These are phyloP conservation scores for Clarias macrocephalus DNA, from an alignment of 2,113 vertebrate genomes.

Conservation along the genomic window DNA sequence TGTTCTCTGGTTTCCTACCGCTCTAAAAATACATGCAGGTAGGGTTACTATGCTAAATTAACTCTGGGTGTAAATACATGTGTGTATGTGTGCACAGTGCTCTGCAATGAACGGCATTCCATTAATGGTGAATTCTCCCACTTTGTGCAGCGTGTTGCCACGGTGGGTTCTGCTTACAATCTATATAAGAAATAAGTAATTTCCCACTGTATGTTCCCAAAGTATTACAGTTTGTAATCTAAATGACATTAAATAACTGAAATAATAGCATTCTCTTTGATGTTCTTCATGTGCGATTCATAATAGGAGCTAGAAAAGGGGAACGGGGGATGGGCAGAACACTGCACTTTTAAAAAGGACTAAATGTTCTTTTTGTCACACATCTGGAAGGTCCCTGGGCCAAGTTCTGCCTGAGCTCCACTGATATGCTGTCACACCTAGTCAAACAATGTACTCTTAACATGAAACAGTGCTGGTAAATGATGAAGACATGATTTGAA, in stretches of 20 bases:
- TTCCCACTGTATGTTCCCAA: background rate
- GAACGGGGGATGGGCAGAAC: background rate
- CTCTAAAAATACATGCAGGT: background rate
- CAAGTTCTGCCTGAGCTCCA: background rate
- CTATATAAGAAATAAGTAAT: background rate
- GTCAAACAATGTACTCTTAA: background rate
- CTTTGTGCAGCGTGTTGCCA: background rate
- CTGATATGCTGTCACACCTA: background rate
- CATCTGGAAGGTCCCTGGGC: background rate
- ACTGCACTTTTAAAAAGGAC: background rate
- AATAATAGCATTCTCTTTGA: background rate
- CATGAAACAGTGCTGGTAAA: background rate
- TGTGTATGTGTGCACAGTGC: background rate
- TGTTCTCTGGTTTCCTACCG: background rate
- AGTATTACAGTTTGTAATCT: background rate
- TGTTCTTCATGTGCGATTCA: background rate
- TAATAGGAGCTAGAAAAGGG: background rate
- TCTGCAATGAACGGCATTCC: background rate
- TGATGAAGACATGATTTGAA: background rate
- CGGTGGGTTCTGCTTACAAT: background rate
- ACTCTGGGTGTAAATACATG: background rate
- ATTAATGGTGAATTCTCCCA: background rate
- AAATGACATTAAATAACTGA: background rate
- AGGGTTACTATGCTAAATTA: background rate
- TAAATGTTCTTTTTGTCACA: background rate